Conservation (phyloP, 2,888 invertebrate species). For the Falcaria lacertinaria region DNA sequence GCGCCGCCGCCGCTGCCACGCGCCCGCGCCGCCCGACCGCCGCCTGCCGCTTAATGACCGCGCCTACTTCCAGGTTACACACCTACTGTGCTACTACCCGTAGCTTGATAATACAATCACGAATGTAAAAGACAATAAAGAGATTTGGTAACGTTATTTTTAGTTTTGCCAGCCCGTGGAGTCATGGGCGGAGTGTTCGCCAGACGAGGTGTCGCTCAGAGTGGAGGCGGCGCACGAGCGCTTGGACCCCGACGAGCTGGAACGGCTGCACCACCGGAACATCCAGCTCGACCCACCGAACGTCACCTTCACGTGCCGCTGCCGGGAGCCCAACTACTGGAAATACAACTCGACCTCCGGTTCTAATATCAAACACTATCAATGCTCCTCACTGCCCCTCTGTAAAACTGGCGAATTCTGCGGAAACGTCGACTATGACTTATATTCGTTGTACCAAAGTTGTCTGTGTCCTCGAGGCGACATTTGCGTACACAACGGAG, state of each 20-base stretch:
- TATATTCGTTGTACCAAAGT: conserved; percentile 80
- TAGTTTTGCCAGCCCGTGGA: conserved; percentile 75
- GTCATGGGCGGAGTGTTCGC: conserved; percentile 54
- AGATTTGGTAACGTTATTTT: conserved; percentile 17
- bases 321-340: conserved; percentile 76
- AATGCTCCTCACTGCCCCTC: conserved; percentile 68
- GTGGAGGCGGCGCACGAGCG: conserved; percentile 45
- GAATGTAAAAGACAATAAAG: no score
- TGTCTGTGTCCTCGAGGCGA: conserved; percentile 81
- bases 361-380: conserved; percentile 42
- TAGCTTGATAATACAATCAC: no score
- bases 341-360: conserved; percentile 39
- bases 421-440: conserved; percentile 80
- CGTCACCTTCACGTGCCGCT: conserved; percentile 69
- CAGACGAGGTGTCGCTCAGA: conserved; percentile 50
- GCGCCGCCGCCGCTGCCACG: conserved; percentile 61
- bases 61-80: conserved; percentile 78
- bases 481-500: conserved; percentile 77
- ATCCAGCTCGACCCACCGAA: conserved; percentile 61
- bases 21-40: conserved; percentile 23
- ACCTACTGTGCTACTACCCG: not conserved
- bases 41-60: conserved; percentile 78
- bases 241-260: conserved; percentile 62
- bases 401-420: conserved; percentile 80
- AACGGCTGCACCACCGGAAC: conserved; percentile 55